Percentiles rank a stretch among this genome's conserved stretches.
Evolutionary conservation across 2,888 invertebrate species (phyloP).

Genomic region (Morpho achilles): DNA sequence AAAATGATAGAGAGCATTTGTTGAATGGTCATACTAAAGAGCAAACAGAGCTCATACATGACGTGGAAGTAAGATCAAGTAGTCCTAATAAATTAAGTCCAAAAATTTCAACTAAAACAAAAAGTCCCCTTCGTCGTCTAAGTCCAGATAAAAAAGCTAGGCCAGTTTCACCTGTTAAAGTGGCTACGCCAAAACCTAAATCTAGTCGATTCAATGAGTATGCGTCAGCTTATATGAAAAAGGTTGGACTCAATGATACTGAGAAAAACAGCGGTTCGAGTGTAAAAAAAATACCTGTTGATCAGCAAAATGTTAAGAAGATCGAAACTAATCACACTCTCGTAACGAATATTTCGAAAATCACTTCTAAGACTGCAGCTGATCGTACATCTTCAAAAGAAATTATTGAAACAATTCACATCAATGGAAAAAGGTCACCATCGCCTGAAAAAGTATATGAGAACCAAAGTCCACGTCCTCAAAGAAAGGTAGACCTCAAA

Average conservation of each 20-base stretch:
- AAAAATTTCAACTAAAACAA: conserved; percentile 42
- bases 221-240: conserved; percentile 72
- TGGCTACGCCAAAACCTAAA: conserved; percentile 50
- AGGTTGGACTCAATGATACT: conserved; percentile 58
- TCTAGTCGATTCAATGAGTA: conserved; percentile 67
- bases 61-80: conserved; percentile 40
- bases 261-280: conserved; percentile 44
- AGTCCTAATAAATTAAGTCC: conserved; percentile 52
- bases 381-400: conserved; percentile 57
- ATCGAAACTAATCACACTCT: conserved; percentile 31
- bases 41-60: conserved; percentile 32
- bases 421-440: conserved; percentile 56
- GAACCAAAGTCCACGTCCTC: conserved; percentile 27
- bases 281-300: conserved; percentile 28
- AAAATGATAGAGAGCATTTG: conserved; percentile 30
- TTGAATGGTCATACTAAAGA: conserved; percentile 52
- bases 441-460: conserved; percentile 46
- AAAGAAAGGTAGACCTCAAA: conserved; percentile 33
- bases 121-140: conserved; percentile 49
- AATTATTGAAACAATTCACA: conserved; percentile 45
- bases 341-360: conserved; percentile 42
- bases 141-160: conserved; percentile 65
- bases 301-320: conserved; percentile 26
- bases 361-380: conserved; percentile 39
- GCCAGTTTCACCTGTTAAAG: conserved; percentile 57